Evolutionary conservation across 1,140 invertebrate species (phyloP).

Genomic region (Pseudomyrmex gracilis): DNA sequence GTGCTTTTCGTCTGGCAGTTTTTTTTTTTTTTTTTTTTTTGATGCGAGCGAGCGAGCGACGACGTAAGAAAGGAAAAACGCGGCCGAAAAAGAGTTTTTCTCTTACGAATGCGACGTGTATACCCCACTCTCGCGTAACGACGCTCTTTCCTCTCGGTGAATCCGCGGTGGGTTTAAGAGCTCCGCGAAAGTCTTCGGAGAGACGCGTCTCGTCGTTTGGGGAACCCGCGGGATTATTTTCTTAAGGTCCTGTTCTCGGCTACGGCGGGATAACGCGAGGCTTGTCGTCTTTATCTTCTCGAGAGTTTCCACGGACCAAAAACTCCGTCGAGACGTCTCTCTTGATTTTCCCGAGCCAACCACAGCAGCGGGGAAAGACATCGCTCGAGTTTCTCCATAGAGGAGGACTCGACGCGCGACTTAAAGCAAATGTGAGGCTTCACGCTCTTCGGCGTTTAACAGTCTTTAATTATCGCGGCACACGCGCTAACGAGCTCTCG

Average conservation of each 20-base stretch:
- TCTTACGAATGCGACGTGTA: constrained; percentile 13
- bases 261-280: not conserved
- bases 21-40: constrained; percentile 3
- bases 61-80: constrained; percentile 42
- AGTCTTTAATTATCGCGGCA: too few species aligned
- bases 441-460: too few species aligned
- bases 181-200: not conserved
- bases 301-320: constrained; percentile 41
- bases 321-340: constrained; percentile 36
- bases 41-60: not conserved
- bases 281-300: constrained; percentile 39
- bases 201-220: constrained; percentile 13
- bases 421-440: too few species aligned
- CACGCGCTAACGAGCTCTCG: not conserved
- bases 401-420: too few species aligned
- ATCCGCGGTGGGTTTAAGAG: constrained; percentile 49
- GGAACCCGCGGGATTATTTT: constrained; percentile 40
- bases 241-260: constrained; percentile 44
- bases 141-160: constrained; percentile 44
- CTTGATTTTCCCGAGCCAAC: constrained; percentile 40
- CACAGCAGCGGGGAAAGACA: too few species aligned
- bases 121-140: constrained; percentile 33
- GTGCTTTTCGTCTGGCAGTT: constrained; percentile 2
- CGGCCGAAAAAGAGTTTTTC: not conserved
- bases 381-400: too few species aligned